Evolutionary conservation across 2,113 vertebrate genomes (phyloP).

Genomic region (Sminthopsis crassicaudata): DNA sequence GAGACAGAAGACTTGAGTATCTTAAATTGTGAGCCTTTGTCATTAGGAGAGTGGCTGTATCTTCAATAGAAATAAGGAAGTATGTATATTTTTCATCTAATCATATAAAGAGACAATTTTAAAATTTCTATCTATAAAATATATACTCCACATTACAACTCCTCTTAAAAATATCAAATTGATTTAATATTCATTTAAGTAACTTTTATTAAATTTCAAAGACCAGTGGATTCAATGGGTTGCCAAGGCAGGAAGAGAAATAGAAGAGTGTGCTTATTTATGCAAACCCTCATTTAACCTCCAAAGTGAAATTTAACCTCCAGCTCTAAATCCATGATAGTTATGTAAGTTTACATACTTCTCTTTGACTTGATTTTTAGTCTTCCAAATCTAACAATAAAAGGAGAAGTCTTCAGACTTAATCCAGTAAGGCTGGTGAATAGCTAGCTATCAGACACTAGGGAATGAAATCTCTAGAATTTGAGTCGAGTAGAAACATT

Average conservation of each 20-base stretch:
- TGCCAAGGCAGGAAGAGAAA: slow-evolving; percentile 27
- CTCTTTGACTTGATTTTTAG: slow-evolving; percentile 67
- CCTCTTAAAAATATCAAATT: slow-evolving; percentile 64
- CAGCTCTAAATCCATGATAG: slow-evolving; percentile 25
- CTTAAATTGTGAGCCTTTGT: background rate
- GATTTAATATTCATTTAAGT: slow-evolving; percentile 69
- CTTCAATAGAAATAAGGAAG: background rate
- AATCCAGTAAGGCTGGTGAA: slow-evolving; percentile 76
- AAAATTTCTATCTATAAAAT: background rate
- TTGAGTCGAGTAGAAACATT: slow-evolving; percentile 74
- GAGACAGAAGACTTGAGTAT: background rate
- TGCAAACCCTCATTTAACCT: background rate
- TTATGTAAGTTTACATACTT: slow-evolving; percentile 70
- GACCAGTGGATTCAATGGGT: slow-evolving; percentile 67
- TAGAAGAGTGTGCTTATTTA: background rate
- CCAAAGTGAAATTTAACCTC: background rate
- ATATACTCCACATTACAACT: slow-evolving; percentile 44
- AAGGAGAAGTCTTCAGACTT: slow-evolving; percentile 70
- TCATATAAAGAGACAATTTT: background rate
- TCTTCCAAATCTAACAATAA: slow-evolving; percentile 67
- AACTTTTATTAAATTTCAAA: slow-evolving; percentile 71
- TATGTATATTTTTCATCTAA: background rate
- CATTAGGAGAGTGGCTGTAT: background rate
- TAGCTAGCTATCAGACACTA: slow-evolving; percentile 76
- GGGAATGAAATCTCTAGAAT: slow-evolving; percentile 70